These are phyloP conservation scores for Hyles lineata DNA, from an alignment of 2,888 invertebrate genomes.

Conservation along the genomic window DNA sequence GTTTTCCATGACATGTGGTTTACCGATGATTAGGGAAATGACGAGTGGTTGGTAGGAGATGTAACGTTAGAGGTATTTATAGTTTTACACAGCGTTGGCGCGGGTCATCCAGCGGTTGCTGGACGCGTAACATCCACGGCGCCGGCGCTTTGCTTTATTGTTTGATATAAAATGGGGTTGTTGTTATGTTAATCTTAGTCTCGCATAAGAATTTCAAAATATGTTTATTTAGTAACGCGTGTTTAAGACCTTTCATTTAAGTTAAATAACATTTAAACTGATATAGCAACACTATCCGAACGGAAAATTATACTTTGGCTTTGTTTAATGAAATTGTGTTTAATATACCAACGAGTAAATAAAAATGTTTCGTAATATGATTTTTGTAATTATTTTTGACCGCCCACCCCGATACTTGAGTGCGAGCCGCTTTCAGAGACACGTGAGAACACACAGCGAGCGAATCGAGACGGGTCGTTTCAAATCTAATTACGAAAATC, in stretches of 20 bases:
- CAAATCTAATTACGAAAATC: constrained; percentile 84
- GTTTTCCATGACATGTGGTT: constrained; percentile 48
- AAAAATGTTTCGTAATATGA: constrained; percentile 83
- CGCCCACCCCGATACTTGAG: constrained; percentile 60
- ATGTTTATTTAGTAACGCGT: constrained; percentile 74
- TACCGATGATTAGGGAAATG: constrained; percentile 18
- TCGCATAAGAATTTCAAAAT: constrained; percentile 77
- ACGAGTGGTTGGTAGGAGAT: constrained; percentile 30
- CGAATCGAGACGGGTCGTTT: constrained; percentile 66
- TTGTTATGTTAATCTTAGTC: constrained; percentile 81
- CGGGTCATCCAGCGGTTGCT: constrained; percentile 33
- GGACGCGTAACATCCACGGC: constrained; percentile 34
- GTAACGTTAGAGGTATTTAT: constrained; percentile 30
- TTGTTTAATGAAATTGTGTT: constrained; percentile 82
- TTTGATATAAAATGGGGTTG: constrained; percentile 75
- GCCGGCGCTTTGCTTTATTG: constrained; percentile 56
- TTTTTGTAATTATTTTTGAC: constrained; percentile 85
- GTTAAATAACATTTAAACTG: constrained; percentile 73
- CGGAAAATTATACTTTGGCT: constrained; percentile 74
- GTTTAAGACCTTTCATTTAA: constrained; percentile 74
- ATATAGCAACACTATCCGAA: constrained; percentile 73
- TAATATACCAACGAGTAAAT: constrained; percentile 83
- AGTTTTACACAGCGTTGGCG: constrained; percentile 29
- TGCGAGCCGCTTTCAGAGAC: constrained; percentile 70
- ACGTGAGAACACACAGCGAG: constrained; percentile 75